Base-by-base conservation (phyloP, 1,140 invertebrate genomes). In the Pseudoatta argentina region DNA sequence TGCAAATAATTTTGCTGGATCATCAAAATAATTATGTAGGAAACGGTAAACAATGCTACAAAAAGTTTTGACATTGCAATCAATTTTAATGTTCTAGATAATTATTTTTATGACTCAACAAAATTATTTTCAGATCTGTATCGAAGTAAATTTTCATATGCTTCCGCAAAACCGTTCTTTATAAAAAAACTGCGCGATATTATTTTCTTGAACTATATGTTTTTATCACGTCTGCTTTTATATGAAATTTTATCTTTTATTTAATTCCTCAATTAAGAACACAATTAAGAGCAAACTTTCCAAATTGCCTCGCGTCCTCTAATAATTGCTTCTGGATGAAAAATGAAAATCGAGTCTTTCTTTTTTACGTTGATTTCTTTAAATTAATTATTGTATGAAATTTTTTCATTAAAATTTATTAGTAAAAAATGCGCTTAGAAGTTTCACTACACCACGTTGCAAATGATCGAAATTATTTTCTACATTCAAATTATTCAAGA, bases 231-330 rank as follows among this genome's bases (percentile, higher is more conserved):
- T 39, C 24, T 59, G 18, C 14, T 39, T 75, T 5, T 24, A 10
- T 30, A 53, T 59, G 14, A 75, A 64, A 78, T 51, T 63, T 21
- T 48, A 48, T 64, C 24, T 21, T 7, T 5, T 10, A 48, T 39
- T 24, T 4, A 16, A 81, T 57, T 81, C 7, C 14, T 81, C 0
- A 77, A 44, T 63, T 39, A 30, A 77, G 24, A 63, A 6, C 14
- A 69, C 0, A 77, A 44, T 63, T 39, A 30, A 77, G 39, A 63
- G 18, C 1, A 57, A 53, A 39, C 30, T 39, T 71, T 51, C 0
- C 10, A 24, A n/a, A 66, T 3, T 34, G 39, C 2, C 8, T 44
- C 10, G 10, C 39, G 1, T 44, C 39, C 39, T 44, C 0, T 44
- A 44, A 44, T 44, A 44, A 44, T 44, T 55, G 16, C 5, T 64